Base-by-base conservation (phyloP, 2,113 vertebrate species). In the Blennius ocellaris region DNA sequence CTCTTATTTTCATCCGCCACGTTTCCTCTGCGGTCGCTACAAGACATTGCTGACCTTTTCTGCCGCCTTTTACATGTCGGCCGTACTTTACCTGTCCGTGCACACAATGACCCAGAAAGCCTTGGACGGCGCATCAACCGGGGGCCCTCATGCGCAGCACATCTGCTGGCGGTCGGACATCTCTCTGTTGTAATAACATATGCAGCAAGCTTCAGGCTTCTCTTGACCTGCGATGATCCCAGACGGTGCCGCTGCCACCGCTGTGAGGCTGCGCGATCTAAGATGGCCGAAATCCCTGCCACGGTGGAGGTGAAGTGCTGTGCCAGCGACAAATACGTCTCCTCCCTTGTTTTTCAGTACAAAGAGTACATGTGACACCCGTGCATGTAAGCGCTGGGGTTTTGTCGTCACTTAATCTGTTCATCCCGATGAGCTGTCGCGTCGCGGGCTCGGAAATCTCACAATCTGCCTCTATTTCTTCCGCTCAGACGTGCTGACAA, bases 261-360 rank as follows among this genome's bases (percentile, higher is more conserved):
- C 44, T 36, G 79, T 65, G 14, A 83, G 63, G 41, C 16, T 56
- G 37, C 63, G 60, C 57, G 38, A 59, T 49, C 39, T 74, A 78
- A 88, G 72, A 87, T 78, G 78, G 85, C 86, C 79, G 78, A 63
- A 72, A 78, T 38, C 59, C 64, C 65, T 60, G 56, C 79, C 71
- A 65, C 12, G 10, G 53, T 53, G 11, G 52, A 75, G 55, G 53
- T 54, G 49, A 65, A 71, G 37, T 47, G 55, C 68, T 61, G 54
- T 17, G 56, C 62, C 48, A 17, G 50, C 39, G 39, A 64, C 16
- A 66, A 75, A 62, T 38, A 52, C 30, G 16, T 56, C 56, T 44
- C 39, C 41, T 17, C 12, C 6, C 47, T 17, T 63, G 36, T 15
- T 15, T 30, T 50, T 17, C 1, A 30, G 6, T 36, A 49, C 30